Base-by-base conservation (phyloP, 2,113 vertebrate genomes). In the Leptodactylus fuscus region DNA sequence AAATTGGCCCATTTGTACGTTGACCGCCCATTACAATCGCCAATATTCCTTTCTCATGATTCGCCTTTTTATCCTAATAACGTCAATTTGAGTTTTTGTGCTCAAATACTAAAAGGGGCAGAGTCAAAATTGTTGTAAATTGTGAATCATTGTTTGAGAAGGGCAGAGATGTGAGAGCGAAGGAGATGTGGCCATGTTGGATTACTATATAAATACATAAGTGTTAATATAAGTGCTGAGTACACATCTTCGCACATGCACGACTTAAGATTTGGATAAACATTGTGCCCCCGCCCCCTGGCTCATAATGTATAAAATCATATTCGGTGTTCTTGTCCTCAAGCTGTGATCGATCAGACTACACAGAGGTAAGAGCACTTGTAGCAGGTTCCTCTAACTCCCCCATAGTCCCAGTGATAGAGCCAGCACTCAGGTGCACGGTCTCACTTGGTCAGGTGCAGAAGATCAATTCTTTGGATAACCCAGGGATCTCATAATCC, bases 111-210 rank as follows among this genome's bases (percentile, higher is more conserved):
- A 65, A 1, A 36, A 38, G 1, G 22, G 36, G 34, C 67, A 70
- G 12, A 32, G 15, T 15, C 60, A 5, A 18, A 41, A 71, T 71
- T n/a, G 36, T 38, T 49, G 12, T 29, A 51, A 22, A 34, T 34
- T 6, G 24, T 77, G 48, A 77, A 51, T 77, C 46, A 77, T 51
- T 77, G 48, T 77, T 53, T 78, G 49, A 78, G 22, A 78, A 78
- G 49, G 75, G 75, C 32, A 34, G 29, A 53, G 18, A 8, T 16
- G 24, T 22, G 49, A n/a, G 49, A 36, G 29, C 3, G 18, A 8
- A 22, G 34, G 18, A 4, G 8, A 12, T 8, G 20, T 22, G 75
- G 48, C 75, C 18, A 34, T n/a, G 38, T 15, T 36, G 18, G 10
- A 36, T 20, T 36, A 53, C 11, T 51, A 34, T 77, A 53, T 51